Conservation (phyloP, 2,113 vertebrate genomes). For the Arvicanthis niloticus region DNA sequence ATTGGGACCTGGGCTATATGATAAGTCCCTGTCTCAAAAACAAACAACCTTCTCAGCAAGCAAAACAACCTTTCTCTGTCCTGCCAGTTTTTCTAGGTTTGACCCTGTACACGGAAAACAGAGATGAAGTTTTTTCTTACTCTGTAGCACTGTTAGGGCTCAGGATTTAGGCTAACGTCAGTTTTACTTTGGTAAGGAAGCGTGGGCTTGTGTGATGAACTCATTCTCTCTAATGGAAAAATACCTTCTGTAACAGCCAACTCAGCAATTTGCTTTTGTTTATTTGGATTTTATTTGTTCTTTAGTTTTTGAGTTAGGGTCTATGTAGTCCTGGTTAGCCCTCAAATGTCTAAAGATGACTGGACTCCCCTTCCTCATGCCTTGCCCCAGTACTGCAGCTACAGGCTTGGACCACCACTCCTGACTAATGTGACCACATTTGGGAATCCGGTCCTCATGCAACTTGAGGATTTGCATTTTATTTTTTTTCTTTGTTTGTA, state of each 20-base stretch:
- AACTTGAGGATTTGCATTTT: conserved; percentile 6
- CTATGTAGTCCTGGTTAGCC: not conserved
- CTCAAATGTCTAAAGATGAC: not conserved
- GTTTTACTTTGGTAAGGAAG: not conserved
- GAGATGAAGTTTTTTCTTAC: not conserved
- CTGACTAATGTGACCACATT: not conserved
- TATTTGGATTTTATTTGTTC: not conserved
- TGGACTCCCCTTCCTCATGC: not conserved
- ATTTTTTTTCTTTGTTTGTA: not conserved
- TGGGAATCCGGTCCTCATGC: not conserved
- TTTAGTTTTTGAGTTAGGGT: not conserved
- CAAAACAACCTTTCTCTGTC: not conserved
- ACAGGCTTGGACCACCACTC: not conserved
- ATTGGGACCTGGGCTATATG: too few relatives aligned
- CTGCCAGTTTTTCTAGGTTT: not conserved
- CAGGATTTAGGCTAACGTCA: conserved; percentile 11
- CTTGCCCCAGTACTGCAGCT: not conserved
- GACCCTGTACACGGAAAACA: not conserved
- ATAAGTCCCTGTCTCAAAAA: not conserved
- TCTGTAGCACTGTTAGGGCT: not conserved
- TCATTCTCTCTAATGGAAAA: not conserved
- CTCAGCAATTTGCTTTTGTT: not conserved
- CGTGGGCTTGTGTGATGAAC: not conserved
- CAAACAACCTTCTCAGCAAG: not conserved
- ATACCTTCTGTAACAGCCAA: not conserved